Evolutionary conservation across 2,113 vertebrate species (phyloP), one percentile per base, ranked within the genome.

Genomic region (Odocoileus virginianus): DNA sequence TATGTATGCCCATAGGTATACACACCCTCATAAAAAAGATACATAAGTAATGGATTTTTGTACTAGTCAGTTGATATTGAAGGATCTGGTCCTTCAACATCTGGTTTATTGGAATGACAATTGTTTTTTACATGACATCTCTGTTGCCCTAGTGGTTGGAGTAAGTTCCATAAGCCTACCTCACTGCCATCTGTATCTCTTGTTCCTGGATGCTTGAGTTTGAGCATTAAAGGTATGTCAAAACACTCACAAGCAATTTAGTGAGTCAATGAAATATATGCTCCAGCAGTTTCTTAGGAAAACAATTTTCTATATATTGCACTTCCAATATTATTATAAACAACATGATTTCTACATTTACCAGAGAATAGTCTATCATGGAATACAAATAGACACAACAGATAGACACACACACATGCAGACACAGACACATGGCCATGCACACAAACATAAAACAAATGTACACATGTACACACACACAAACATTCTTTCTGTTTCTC

Each of bases 161-260:
- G 0, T 93, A 50, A 96, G 30, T 79, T 92, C 97, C 43, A 90
- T 84, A 1, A 78, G 25, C 16, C 45, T 87, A 84, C 28, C 0
- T 79, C 25, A 87, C 71, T 96, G 94, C 79, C 4, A 8, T 83
- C 89, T 94, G 57, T 95, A 97, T 97, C 3, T 15, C 85, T 50
- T 92, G 47, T 94, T 45, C 85, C 64, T 87, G 11, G 5, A 33
- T 85, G 14, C 92, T 27, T 97, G 89, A 95, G 67, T 96, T 94
- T 98, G 94, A 92, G 98, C 95, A 98, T 97, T 98, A 97, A 95
- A 98, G 30, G 79, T 86, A 50, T 30, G 81, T 85, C 92, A 97
- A 98, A 97, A 93, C 87, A 83, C 57, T 82, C 84, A 87, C 91
- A 97, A 95, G 87, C 98, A 97, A 98, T 95, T 97, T 94, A 74